Conservation (phyloP, 2,888 invertebrate genomes). For the Oscheius onirici region DNA sequence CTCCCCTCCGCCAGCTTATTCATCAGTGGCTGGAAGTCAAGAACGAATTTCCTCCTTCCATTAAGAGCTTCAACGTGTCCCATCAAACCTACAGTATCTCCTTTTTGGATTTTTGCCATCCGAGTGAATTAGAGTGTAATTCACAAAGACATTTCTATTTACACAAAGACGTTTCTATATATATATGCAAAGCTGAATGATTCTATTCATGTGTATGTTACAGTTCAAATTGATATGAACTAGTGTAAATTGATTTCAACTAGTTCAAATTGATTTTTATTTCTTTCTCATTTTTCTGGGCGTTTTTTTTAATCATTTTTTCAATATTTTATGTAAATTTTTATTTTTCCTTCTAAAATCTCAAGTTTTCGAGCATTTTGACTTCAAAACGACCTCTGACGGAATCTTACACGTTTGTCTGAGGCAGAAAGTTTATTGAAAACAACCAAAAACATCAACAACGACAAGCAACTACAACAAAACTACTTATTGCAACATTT, state of each 20-base stretch:
- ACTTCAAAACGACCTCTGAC: too few species aligned
- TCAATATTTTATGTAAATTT: neutral
- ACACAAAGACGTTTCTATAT: neutral
- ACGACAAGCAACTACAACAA: too few species aligned
- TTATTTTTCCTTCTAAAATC: neutral
- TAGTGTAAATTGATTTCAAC: too few species aligned
- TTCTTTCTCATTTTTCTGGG: too few species aligned
- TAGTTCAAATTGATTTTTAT: too few species aligned
- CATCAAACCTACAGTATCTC: neutral
- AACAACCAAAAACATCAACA: too few species aligned
- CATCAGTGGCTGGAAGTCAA: slow-evolving; percentile 30
- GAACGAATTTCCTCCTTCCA: slow-evolving; percentile 19
- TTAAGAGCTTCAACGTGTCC: slow-evolving; percentile 15
- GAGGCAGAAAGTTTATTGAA: too few species aligned
- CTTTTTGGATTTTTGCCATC: too few species aligned
- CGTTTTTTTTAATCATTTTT: too few species aligned
- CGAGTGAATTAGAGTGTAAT: neutral
- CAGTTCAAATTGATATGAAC: too few species aligned
- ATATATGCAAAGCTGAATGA: slow-evolving; percentile 14
- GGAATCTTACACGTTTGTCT: too few species aligned
- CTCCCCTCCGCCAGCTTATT: slow-evolving; percentile 37
- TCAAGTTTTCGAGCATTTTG: neutral
- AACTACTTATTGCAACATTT: too few species aligned
- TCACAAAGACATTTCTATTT: neutral
- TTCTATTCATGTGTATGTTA: slow-evolving; percentile 33